These are phyloP conservation scores for Stichopus horrens DNA, from an alignment of 53 echinoderm and acorn worm species.

Conservation along the genomic window DNA sequence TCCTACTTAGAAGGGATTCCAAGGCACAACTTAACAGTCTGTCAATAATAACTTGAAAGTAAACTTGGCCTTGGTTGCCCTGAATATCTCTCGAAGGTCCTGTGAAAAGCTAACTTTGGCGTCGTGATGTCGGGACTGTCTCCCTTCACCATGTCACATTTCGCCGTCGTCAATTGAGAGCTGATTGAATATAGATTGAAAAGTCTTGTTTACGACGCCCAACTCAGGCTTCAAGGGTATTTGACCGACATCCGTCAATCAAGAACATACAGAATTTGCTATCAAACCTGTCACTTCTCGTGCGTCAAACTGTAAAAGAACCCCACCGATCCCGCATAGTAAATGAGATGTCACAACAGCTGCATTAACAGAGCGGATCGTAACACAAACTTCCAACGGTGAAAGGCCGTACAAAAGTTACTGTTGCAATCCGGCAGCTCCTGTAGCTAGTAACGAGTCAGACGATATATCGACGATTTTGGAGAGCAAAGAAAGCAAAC, in stretches of 20 bases:
- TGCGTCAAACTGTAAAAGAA: slow-evolving; percentile 28
- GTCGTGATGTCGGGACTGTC: slow-evolving; percentile 9
- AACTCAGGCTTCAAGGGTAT: slow-evolving; percentile 19
- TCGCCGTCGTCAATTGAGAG: not conserved
- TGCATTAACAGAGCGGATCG: slow-evolving; percentile 16
- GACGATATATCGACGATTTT: not conserved
- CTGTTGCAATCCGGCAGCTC: slow-evolving; percentile 15
- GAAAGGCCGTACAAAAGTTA: slow-evolving; percentile 30
- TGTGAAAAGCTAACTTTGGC: slow-evolving; percentile 11
- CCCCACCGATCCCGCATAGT: slow-evolving; percentile 32
- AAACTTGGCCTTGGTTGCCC: not conserved
- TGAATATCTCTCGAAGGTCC: slow-evolving; percentile 5
- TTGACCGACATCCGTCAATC: slow-evolving; percentile 43
- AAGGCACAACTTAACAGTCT: too few species aligned
- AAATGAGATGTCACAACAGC: slow-evolving; percentile 22
- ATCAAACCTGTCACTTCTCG: slow-evolving; percentile 38
- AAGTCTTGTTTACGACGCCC: slow-evolving; percentile 22
- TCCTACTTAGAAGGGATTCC: too few species aligned
- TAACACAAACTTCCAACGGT: slow-evolving; percentile 14
- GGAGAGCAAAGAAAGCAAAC: not conserved
- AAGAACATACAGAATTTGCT: slow-evolving; percentile 28
- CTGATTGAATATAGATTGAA: slow-evolving; percentile 2
- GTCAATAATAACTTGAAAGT: not conserved
- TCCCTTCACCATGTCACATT: slow-evolving; percentile 7
- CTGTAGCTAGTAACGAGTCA: not conserved